Conservation (phyloP, 2,113 vertebrate species). For the Psittacara wagleri region DNA sequence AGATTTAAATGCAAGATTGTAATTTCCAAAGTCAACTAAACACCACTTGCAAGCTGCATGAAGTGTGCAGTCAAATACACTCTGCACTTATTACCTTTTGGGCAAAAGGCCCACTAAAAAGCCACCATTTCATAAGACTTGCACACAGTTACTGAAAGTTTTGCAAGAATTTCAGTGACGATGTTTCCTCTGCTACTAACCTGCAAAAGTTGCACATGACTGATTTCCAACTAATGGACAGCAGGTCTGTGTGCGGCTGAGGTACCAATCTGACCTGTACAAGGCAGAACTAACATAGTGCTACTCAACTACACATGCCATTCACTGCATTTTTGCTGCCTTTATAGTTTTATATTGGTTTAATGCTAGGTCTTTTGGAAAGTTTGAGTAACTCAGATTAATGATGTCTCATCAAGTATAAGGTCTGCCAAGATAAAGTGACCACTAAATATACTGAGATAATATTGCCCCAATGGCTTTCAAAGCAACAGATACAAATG, state of each 20-base stretch:
- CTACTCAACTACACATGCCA: background rate
- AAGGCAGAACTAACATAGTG: background rate
- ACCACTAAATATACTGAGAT: background rate
- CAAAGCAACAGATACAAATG: background rate
- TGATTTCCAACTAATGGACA: fast-evolving
- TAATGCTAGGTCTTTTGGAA: background rate
- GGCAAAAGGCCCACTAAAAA: fast-evolving
- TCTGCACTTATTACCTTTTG: fast-evolving
- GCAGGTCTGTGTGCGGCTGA: background rate
- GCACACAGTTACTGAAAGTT: background rate
- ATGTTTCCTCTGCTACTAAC: background rate
- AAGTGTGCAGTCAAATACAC: background rate
- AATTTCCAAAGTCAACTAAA: background rate
- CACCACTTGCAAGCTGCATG: fast-evolving
- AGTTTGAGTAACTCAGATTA: background rate
- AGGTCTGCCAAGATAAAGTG: background rate
- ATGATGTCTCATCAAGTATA: background rate
- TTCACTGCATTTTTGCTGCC: background rate
- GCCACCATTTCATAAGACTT: background rate
- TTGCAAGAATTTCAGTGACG: background rate
- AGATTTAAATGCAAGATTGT: background rate
- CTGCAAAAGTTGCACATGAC: fast-evolving
- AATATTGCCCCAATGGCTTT: background rate
- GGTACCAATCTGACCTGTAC: background rate
- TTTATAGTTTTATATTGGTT: background rate